phyloP scores from a whole-genome alignment of 2,113 vertebrate genomes.

The Tympanuchus pallidicinctus region DNA sequence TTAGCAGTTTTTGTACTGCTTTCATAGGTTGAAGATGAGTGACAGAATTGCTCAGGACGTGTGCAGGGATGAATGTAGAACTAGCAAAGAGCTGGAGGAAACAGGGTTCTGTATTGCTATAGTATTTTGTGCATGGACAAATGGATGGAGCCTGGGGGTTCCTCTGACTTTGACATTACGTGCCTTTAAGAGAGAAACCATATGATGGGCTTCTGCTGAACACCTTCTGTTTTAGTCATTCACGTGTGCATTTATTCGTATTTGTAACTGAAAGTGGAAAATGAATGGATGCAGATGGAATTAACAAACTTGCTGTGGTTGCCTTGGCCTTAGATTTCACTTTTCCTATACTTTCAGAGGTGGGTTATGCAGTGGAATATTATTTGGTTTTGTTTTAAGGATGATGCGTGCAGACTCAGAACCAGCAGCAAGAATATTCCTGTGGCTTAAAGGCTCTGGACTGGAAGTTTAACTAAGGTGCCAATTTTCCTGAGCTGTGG shows the following conservation, averaged over 20 bases:
- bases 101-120: neutral
- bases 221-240: neutral
- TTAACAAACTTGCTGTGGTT: neutral
- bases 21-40: neutral
- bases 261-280: neutral
- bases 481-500: neutral
- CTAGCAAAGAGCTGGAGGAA: neutral
- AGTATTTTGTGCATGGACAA: neutral
- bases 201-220: neutral
- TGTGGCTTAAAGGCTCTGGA: neutral
- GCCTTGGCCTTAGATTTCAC: neutral
- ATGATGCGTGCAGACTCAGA: neutral
- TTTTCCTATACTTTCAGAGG: neutral
- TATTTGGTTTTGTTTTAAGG: neutral
- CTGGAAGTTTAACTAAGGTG: neutral
- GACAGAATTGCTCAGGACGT: neutral
- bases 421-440: neutral
- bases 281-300: neutral
- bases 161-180: neutral
- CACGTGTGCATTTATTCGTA: rapidly evolving
- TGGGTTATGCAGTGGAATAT: neutral
- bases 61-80: neutral
- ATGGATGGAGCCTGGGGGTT: neutral
- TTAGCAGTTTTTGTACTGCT: neutral
- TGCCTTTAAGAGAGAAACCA: neutral